Base-by-base conservation (phyloP, 2,113 vertebrate species). In the Pandion haliaetus region DNA sequence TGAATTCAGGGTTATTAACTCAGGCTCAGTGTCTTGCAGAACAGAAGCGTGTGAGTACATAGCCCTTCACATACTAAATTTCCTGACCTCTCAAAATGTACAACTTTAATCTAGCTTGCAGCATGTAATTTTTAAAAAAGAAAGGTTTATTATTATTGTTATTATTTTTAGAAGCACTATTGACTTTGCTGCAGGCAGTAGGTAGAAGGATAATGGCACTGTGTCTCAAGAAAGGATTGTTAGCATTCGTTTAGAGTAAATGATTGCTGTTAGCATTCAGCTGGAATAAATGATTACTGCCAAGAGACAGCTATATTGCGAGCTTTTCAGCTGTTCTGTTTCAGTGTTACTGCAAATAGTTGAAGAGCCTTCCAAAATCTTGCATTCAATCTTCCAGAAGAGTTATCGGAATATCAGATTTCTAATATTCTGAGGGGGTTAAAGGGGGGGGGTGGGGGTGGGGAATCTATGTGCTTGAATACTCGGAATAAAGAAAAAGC, bases 251-350 rank as follows among this genome's bases (percentile, higher is more conserved):
- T 80, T 76, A 44, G 76, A 88, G 90, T 70, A 88, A 96, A 86
- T 90, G 82, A 80, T 82, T 92, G 55, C 49, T 96, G 65, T 83
- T 88, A 93, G 65, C 67, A 79, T 96, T 94, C 82, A 92, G 77
- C 84, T 88, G 83, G 58, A 96, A 91, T 92, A 91, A 96, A 86
- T 82, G 17, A 82, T 94, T 82, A 16, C 84, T 88, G n/a, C 91
- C 70, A 93, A 57, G 93, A 94, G 32, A 72, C 86, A 78, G 49
- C 63, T 87, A 38, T 16, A n/a, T 40, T 77, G 38, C 47, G 67
- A 44, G 42, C n/a, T 88, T 61, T 71, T 94, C 66, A 85, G 78
- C 55, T 86, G 28, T 20, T 90, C 55, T 76, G 12, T 36, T 93
- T 63, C 38, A n/a, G 34, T 42, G 47, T 72, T 58, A n/a, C 38